Evolutionary conservation across 2,113 vertebrate species (phyloP).

Genomic region (Corvus hawaiiensis): DNA sequence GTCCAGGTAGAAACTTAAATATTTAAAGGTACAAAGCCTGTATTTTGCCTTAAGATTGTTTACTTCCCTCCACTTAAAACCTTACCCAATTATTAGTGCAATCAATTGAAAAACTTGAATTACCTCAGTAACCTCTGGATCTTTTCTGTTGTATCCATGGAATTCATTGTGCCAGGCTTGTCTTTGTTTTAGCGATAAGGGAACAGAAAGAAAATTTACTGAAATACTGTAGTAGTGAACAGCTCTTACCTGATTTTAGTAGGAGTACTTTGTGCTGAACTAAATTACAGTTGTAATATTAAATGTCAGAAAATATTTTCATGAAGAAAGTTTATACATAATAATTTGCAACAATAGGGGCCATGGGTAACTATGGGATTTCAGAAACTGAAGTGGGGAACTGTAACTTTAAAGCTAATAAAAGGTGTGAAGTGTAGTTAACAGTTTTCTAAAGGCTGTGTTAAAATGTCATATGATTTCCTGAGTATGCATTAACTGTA

Average conservation of each 20-base stretch:
- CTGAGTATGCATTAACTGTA: background rate
- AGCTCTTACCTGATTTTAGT: background rate
- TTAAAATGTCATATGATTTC: background rate
- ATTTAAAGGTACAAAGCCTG: background rate
- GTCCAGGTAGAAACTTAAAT: background rate
- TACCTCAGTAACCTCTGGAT: background rate
- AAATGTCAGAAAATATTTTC: background rate
- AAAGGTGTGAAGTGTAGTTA: background rate
- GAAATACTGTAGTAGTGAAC: background rate
- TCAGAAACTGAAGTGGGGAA: background rate
- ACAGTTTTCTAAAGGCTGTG: background rate
- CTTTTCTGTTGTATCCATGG: background rate
- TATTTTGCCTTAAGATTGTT: background rate
- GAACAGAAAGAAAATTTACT: background rate
- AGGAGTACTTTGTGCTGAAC: background rate
- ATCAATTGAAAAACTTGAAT: background rate
- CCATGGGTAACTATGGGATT: background rate
- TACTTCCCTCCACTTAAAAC: background rate
- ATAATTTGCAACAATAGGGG: background rate
- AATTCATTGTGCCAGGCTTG: background rate
- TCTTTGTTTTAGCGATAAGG: background rate
- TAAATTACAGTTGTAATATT: background rate
- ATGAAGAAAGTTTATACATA: background rate
- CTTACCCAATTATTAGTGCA: background rate
- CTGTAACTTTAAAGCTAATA: background rate